Base-by-base conservation (phyloP, 2,113 vertebrate genomes). In the Leuciscus idus region DNA sequence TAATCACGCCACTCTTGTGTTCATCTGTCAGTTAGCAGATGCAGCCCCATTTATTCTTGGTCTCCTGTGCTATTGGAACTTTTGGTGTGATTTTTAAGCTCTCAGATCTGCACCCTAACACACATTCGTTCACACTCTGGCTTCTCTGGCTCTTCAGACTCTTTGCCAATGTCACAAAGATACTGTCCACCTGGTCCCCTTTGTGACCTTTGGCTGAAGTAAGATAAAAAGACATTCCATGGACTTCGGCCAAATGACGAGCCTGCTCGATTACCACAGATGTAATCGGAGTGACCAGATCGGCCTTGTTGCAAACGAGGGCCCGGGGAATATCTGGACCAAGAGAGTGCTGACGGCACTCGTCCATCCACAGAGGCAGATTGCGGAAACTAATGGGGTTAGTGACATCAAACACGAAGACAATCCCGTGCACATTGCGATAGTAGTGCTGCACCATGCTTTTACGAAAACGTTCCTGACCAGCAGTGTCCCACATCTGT, bases 401-500 rank as follows among this genome's bases (percentile, higher is more conserved):
- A 83, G 95, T 97, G 94, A 99, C 96, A 0, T 99, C 98, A 0
- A 98, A 99, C 1, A 98, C 93, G 15, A 99, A 98, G 88, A 99
- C 97, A 1, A 98, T 96, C 0, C 97, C 97, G 0, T 99, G 98
- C 0, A 98, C 97, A 0, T 99, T 98, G 23, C 98, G 95, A 89
- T 99, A 99, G 86, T 99, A 99, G 88, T 99, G 98, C 74, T 87
- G 70, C 19, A 70, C 87, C 68, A 77, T 50, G 66, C 73, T 77
- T 55, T 81, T 87, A 39, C 17, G 85, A 50, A 89, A 86, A 26
- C 83, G 66, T 82, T 99, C 98, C 90, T 99, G 98, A 15, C 98
- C 98, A 0, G 98, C 98, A 0, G 98, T 99, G 87, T 99, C 98
- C 98, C 98, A 99, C 0, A 99, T 87, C 93, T 99, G 98, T 57